A percentile compares a stretch with the other conserved stretches of the same genome.
These are phyloP conservation scores for Chondrilla cf. caribensis DNA, from an alignment of 37 sponge, comb jelly and placozoan species.

Conservation along the genomic window DNA sequence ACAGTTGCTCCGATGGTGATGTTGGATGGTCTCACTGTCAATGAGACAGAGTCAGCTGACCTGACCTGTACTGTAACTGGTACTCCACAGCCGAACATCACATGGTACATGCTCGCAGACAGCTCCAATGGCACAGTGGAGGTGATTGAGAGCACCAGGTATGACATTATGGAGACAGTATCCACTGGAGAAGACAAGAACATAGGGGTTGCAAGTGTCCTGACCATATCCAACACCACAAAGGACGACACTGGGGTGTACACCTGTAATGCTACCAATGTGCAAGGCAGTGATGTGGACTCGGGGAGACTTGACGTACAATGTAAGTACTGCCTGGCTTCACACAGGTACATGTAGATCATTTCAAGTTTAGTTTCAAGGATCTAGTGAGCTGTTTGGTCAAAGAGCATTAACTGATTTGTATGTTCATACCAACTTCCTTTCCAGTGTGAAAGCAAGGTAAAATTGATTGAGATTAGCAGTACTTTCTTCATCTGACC, in stretches of 20 bases:
- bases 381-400: too few species aligned
- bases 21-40: conserved; percentile 1
- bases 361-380: too few species aligned
- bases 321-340: not conserved
- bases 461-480: too few species aligned
- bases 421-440: too few species aligned
- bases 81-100: conserved; percentile 48
- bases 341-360: too few species aligned
- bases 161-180: not conserved
- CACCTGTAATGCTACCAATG: conserved; percentile 14
- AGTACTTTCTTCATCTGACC: too few species aligned
- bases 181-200: not conserved
- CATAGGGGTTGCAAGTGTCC: conserved; percentile 1
- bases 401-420: too few species aligned
- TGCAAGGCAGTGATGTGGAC: not conserved
- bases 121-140: not conserved
- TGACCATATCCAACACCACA: not conserved
- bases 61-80: conserved; percentile 52
- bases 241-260: conserved; percentile 17
- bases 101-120: conserved; percentile 28
- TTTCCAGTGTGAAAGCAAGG: too few species aligned
- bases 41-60: not conserved
- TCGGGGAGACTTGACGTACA: not conserved
- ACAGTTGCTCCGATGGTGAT: not conserved
- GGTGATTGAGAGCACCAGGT: not conserved